Base-by-base conservation (phyloP, 2,113 vertebrate species). In the Tretioscincus oriximinensis region DNA sequence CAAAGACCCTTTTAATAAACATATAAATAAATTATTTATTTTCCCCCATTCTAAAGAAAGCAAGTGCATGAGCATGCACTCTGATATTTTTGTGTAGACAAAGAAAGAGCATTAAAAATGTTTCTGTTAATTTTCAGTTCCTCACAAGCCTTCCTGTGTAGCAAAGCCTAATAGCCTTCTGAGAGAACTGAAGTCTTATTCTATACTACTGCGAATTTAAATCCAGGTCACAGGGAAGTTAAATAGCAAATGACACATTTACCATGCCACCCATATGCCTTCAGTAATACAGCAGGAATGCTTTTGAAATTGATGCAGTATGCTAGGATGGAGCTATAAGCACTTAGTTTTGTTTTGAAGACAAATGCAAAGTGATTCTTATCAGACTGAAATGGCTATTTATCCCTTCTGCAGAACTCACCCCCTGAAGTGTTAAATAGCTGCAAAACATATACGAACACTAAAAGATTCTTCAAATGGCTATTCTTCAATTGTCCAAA, bases 191-290 rank as follows among this genome's bases (percentile, higher is more conserved):
- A 95, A 91, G 92, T 93, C 93, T 93, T 85, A 93, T 95, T 95
- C 89, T 95, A 91, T 92, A 88, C 75, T 83, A 84, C 85, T 88
- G 86, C 73, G 80, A 94, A 96, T 96, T 95, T 95, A 95, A 95
- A 95, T 95, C 95, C 94, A 95, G 95, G 95, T 95, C 95, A 95
- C 94, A 95, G 93, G 90, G 91, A 93, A 93, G 92, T 95, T 94
- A 95, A 95, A 94, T 89, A 95, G 94, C 93, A 93, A 95, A 93
- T 90, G 93, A 94, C 94, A 95, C 93, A 93, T 94, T 95, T 94
- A 90, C 93, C 92, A 94, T 93, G 93, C 93, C 86, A 88, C 93
- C 93, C 95, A 95, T 94, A 93, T 96, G 95, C 93, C 93, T 93
- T 81, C 82, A 92, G 85, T 91, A 93, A 93, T 88, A 87, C 89